Base-by-base conservation (phyloP, 2,113 vertebrate species). In the Myrmecophaga tridactyla region DNA sequence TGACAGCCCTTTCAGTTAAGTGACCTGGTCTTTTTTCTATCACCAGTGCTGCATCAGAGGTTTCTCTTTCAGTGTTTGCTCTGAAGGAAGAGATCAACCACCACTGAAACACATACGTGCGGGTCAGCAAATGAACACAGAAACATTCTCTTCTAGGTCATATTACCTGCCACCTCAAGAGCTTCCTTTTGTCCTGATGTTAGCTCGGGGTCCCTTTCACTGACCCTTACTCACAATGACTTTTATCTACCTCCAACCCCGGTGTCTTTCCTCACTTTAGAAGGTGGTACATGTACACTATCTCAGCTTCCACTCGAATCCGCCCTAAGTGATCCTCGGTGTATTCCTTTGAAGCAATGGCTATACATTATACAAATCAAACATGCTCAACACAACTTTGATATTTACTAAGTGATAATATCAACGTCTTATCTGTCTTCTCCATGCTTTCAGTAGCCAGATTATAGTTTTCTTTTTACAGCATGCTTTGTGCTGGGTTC, bases 1-100 rank as follows among this genome's bases (percentile, higher is more conserved):
- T 93, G 48, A 65, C 34, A 86, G 67, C 25, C 20, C 72, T 76
- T 31, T 34, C 23, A 39, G 72, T 18, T 41, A 81, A 31, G 15
- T 13, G 63, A 60, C 13, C 53, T 67, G 29, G 18, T 96, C 29
- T 82, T 48, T 48, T 9, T 9, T 39, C 36, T 51, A 53, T 39
- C n/a, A n/a, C 29, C 17, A 34, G 25, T 39, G 43, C 4, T 62
- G 4, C 39, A 25, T 39, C 21, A 15, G 41, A 65, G 31, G 48
- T 96, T 93, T 96, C 86, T 89, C 86, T 94, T 94, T 80, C 58
- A 29, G 27, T 41, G 7, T 82, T 39, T 62, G 43, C 86, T 80
- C 60, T 36, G 91, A 27, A 17, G 1, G n/a, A 82, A 7, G 0
- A 25, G 53, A 56, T 53, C n/a, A 90, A 43, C 34, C 53, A 63